phyloP scores from a whole-genome alignment of 2,113 vertebrate genomes.

The Dromas ardeola region DNA sequence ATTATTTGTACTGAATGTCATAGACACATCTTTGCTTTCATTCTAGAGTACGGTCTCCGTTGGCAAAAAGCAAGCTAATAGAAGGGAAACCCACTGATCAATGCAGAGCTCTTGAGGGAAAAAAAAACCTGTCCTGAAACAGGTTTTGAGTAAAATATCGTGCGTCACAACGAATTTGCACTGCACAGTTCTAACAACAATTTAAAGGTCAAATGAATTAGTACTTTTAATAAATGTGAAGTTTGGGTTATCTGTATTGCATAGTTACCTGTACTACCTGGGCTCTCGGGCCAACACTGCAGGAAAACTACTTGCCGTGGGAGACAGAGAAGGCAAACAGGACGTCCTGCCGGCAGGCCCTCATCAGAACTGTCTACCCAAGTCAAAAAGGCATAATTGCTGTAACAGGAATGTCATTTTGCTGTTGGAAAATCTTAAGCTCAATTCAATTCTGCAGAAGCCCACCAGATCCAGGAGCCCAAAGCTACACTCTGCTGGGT shows the following conservation, averaged over 20 bases:
- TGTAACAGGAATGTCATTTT: not conserved
- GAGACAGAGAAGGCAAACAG: not conserved
- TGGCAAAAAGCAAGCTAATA: not conserved
- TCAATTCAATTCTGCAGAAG: not conserved
- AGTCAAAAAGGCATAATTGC: not conserved
- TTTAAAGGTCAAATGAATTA: not conserved
- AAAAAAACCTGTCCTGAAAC: not conserved
- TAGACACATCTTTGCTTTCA: not conserved
- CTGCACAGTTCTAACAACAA: not conserved
- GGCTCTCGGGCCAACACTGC: not conserved
- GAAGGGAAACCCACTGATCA: not conserved
- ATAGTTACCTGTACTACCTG: not conserved
- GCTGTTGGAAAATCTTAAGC: not conserved
- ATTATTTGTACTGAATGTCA: not conserved
- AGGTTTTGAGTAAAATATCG: not conserved
- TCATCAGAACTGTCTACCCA: not conserved
- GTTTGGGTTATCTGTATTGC: not conserved
- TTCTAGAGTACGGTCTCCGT: not conserved
- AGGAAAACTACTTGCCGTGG: not conserved
- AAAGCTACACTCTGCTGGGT: not conserved
- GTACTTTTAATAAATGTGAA: not conserved
- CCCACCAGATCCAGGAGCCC: not conserved
- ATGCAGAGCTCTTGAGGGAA: not conserved
- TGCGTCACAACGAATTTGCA: not conserved
- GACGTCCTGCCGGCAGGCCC: not conserved